Conservation (phyloP, 2,797 vertebrate species). For the Enteromius argenteus region DNA sequence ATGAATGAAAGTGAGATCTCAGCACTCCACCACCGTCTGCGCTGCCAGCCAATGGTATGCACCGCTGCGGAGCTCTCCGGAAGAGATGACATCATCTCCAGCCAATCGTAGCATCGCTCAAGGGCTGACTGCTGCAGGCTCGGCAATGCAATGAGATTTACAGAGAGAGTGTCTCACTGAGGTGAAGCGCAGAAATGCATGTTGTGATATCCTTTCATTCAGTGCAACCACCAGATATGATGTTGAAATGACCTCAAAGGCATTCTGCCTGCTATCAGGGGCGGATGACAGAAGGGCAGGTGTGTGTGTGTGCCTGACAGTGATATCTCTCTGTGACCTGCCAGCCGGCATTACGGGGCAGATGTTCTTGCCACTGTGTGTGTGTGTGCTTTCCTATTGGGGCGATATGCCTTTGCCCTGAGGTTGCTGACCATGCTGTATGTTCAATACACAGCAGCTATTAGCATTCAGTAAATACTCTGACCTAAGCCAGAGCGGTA, state of each 20-base stretch:
- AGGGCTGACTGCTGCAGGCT: constrained; percentile 83
- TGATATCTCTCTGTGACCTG: constrained; percentile 46
- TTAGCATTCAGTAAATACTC: constrained; percentile 67
- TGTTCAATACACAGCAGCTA: constrained; percentile 53
- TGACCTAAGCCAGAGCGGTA: constrained; percentile 60
- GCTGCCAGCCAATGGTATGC: constrained; percentile 81
- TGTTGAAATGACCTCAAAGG: constrained; percentile 54
- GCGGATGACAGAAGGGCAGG: constrained; percentile 44
- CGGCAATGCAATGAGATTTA: constrained; percentile 64
- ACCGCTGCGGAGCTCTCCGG: constrained; percentile 76
- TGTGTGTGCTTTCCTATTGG: constrained; percentile 17
- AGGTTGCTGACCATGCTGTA: constrained; percentile 30
- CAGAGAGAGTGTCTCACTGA: constrained; percentile 13
- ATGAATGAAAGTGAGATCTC: constrained; percentile 92
- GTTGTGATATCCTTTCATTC: constrained; percentile 47
- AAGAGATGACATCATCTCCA: constrained; percentile 95
- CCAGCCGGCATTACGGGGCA: constrained; percentile 29
- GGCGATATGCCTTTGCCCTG: constrained; percentile 10
- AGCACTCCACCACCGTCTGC: constrained; percentile 84
- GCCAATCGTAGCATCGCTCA: constrained; percentile 85
- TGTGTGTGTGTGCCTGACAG: constrained; percentile 51
- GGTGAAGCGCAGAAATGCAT: constrained; percentile 7
- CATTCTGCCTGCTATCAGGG: constrained; percentile 49
- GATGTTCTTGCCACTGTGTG: constrained; percentile 33
- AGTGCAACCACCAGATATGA: constrained; percentile 51